Evolutionary conservation across 2,113 vertebrate genomes (phyloP).

Genomic region (Petrocephalus zakoni): DNA sequence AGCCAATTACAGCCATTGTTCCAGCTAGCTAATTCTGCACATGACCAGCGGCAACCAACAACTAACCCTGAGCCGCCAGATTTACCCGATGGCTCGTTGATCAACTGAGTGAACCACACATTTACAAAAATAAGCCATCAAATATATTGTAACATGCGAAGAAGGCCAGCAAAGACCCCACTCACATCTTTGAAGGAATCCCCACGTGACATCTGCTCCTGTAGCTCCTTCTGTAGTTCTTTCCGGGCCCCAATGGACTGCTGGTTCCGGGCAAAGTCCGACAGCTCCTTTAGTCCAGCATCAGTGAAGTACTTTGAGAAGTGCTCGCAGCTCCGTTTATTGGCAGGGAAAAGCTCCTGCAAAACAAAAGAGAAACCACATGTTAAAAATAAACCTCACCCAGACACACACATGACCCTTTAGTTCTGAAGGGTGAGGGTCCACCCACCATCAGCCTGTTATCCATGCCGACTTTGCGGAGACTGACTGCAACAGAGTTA

Average conservation of each 20-base stretch:
- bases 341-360: conserved; percentile 96
- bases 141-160: neutral
- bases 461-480: conserved; percentile 97
- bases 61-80: neutral
- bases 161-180: neutral
- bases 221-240: conserved; percentile 94
- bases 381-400: neutral
- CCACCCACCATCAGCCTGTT: conserved; percentile 88
- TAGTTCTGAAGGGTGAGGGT: neutral
- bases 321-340: conserved; percentile 95
- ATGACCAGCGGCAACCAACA: neutral
- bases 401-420: neutral
- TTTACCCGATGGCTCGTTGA: neutral
- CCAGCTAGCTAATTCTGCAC: neutral
- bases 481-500: conserved; percentile 86
- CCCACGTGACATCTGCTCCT: conserved; percentile 88
- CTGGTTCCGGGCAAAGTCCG: conserved; percentile 93
- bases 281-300: conserved; percentile 91
- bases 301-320: conserved; percentile 98
- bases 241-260: conserved; percentile 93
- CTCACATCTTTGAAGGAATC: conserved; percentile 90
- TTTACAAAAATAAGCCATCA: neutral
- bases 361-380: neutral
- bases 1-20: neutral
- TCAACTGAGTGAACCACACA: neutral